A percentile compares a stretch with the other conserved stretches of the same genome.
Evolutionary conservation across 2,113 vertebrate genomes (phyloP).

Genomic region (Paradisaea rubra): DNA sequence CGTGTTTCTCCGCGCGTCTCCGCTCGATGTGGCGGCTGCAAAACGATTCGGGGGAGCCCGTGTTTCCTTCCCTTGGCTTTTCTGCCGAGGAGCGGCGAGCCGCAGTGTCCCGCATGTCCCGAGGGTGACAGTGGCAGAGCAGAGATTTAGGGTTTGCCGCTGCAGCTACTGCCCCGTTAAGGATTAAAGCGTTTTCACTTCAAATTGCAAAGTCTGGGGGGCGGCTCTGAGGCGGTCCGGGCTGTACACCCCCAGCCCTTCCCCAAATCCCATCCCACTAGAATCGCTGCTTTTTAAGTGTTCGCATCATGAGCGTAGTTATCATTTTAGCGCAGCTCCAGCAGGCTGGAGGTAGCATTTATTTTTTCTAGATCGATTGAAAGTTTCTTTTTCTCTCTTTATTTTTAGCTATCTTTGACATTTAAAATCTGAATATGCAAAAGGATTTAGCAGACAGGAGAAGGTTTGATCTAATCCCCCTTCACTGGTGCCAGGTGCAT

Average conservation of each 20-base stretch:
- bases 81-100: not conserved
- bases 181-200: not conserved
- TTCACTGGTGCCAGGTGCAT: not conserved
- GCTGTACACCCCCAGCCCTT: rapidly evolving
- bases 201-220: not conserved
- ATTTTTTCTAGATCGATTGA: not conserved
- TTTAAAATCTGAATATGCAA: not conserved
- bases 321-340: not conserved
- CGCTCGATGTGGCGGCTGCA: rapidly evolving
- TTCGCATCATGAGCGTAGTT: rapidly evolving
- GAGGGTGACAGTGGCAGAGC: not conserved
- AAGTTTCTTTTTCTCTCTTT: not conserved
- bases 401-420: not conserved
- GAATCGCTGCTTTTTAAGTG: not conserved
- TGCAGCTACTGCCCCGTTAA: not conserved
- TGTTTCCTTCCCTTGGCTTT: not conserved
- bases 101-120: not conserved
- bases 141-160: not conserved
- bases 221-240: not conserved
- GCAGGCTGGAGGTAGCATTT: not conserved
- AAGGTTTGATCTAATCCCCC: rapidly evolving
- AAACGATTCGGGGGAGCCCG: rapidly evolving
- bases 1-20: not conserved
- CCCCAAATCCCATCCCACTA: not conserved
- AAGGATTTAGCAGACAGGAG: not conserved